A percentile compares a stretch with the other conserved stretches of the same genome.
Conservation (phyloP, 2,113 vertebrate genomes). For the Nematolebias whitei region DNA sequence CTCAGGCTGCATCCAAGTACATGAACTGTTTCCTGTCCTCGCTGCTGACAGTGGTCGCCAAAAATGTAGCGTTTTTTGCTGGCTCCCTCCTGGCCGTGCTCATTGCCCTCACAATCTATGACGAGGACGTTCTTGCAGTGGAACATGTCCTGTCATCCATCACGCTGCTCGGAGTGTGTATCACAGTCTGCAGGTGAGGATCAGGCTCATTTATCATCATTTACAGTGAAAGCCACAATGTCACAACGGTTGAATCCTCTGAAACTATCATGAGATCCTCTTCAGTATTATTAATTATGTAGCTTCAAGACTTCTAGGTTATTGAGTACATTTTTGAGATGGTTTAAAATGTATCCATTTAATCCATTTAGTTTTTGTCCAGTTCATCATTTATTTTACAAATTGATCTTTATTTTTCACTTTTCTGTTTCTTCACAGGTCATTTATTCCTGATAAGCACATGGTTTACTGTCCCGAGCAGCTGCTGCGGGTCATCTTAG, state of each 20-base stretch:
- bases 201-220: not conserved
- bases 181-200: constrained; percentile 94
- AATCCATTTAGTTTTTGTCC: not conserved
- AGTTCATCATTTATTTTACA: not conserved
- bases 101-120: constrained; percentile 96
- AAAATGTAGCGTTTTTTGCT: constrained; percentile 96
- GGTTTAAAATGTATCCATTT: too few species aligned
- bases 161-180: constrained; percentile 92
- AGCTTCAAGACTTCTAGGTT: too few species aligned
- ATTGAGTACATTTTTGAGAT: too few species aligned
- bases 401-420: not conserved
- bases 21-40: constrained; percentile 99
- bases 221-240: not conserved
- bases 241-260: not conserved
- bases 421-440: constrained; percentile 76
- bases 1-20: constrained; percentile 91
- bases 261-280: not conserved
- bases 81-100: constrained; percentile 96
- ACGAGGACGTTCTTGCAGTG: constrained; percentile 93
- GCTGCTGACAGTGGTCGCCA: constrained; percentile 91
- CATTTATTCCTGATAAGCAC: constrained; percentile 97
- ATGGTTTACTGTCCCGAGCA: constrained; percentile 98
- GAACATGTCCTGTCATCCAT: constrained; percentile 95
- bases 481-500: constrained; percentile 94
- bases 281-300: not conserved